A percentile compares a stretch with the other conserved stretches of the same genome.
These are phyloP conservation scores for Lasioglossum lativentre DNA, from an alignment of 2,888 invertebrate species.

Conservation along the genomic window DNA sequence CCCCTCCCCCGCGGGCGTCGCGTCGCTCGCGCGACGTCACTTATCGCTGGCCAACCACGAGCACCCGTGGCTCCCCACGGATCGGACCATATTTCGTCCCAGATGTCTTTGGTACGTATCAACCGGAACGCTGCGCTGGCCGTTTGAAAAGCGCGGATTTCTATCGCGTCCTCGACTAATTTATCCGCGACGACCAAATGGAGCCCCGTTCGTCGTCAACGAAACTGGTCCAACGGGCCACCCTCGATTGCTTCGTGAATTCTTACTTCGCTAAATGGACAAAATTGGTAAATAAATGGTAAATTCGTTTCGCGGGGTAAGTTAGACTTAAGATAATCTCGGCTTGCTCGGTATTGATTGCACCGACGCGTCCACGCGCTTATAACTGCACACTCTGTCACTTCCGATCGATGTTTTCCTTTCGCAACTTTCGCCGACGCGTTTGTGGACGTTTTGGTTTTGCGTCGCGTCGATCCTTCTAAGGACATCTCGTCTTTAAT, in stretches of 20 bases:
- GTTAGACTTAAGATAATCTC: not conserved
- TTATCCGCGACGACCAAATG: not conserved
- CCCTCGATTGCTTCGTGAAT: not conserved
- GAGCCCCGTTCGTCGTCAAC: not conserved
- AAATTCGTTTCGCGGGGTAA: not conserved
- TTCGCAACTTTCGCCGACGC: not conserved
- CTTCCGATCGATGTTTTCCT: not conserved
- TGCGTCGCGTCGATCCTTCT: not conserved
- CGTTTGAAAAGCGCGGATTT: not conserved
- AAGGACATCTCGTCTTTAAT: not conserved
- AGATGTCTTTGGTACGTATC: conserved; percentile 36
- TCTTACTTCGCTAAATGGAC: no score
- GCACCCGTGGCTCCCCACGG: conserved; percentile 13
- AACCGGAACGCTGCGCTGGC: not conserved
- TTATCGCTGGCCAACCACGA: conserved; percentile 67
- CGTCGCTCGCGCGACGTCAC: conserved; percentile 59
- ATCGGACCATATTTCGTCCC: conserved; percentile 49
- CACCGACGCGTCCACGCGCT: not conserved
- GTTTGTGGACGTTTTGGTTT: not conserved
- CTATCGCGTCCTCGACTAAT: not conserved
- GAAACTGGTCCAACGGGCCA: not conserved
- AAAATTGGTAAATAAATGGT: no score
- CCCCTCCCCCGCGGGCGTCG: not conserved
- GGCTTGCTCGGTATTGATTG: not conserved
- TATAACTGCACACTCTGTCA: not conserved